These are phyloP conservation scores for Coptotermes formosanus DNA, from an alignment of 1,140 invertebrate genomes.

Conservation along the genomic window DNA sequence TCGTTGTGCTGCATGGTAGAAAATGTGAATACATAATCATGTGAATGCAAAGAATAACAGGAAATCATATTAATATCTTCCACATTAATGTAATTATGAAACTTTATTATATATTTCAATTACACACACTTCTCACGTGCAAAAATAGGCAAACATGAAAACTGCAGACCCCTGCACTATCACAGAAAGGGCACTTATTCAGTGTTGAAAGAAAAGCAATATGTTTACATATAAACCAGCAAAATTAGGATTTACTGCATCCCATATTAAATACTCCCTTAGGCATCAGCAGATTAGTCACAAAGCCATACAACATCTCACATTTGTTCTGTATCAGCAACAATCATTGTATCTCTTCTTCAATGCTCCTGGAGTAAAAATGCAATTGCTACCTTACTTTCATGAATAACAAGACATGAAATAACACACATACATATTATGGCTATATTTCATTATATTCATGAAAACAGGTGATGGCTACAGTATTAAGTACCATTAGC, in stretches of 20 bases:
- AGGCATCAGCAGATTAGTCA: too few relatives aligned
- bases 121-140: background rate
- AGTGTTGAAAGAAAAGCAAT: background rate
- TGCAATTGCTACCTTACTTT: too few relatives aligned
- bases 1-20: too few relatives aligned
- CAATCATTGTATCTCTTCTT: background rate
- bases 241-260: background rate
- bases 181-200: background rate
- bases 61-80: too few relatives aligned
- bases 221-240: background rate
- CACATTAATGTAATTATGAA: too few relatives aligned
- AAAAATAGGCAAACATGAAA: background rate
- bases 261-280: background rate
- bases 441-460: too few relatives aligned
- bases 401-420: too few relatives aligned
- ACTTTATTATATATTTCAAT: constrained; percentile 4
- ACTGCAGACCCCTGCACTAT: background rate
- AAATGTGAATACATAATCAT: too few relatives aligned
- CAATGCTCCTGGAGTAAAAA: background rate
- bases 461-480: too few relatives aligned
- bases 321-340: background rate
- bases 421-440: too few relatives aligned
- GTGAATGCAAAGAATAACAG: too few relatives aligned
- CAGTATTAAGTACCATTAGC: too few relatives aligned
- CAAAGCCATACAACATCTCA: background rate